These are phyloP conservation scores for Liasis olivaceus DNA, from an alignment of 2,797 vertebrate genomes.

Conservation along the genomic window DNA sequence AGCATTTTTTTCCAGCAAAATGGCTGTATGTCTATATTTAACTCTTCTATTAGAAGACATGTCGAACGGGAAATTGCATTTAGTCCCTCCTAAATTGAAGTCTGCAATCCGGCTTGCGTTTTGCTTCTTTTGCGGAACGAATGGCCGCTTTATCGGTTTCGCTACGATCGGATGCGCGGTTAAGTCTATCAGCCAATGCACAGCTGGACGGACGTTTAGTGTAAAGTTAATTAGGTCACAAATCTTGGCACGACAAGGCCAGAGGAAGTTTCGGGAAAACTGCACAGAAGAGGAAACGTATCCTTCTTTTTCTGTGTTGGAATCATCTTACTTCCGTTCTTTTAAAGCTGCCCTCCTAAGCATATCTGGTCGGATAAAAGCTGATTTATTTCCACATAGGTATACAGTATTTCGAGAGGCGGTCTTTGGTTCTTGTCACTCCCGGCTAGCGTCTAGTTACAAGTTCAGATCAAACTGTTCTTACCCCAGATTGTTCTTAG, in stretches of 20 bases:
- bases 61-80: constrained; percentile 51
- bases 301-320: neutral
- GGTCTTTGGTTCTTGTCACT: neutral
- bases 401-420: neutral
- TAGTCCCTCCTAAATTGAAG: constrained; percentile 47
- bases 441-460: neutral
- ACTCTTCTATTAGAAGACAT: constrained; percentile 26
- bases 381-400: neutral
- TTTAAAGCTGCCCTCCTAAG: neutral
- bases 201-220: constrained; percentile 39
- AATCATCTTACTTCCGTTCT: neutral
- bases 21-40: constrained; percentile 6
- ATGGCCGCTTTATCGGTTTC: constrained; percentile 52
- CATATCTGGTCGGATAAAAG: neutral
- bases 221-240: constrained; percentile 57
- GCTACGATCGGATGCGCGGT: constrained; percentile 41
- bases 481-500: neutral
- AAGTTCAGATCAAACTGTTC: too few relatives aligned
- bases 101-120: constrained; percentile 27
- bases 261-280: constrained; percentile 44
- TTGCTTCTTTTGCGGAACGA: constrained; percentile 50
- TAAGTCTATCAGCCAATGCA: constrained; percentile 4
- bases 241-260: constrained; percentile 40
- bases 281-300: neutral
- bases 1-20: neutral